Evolutionary conservation across 2,113 vertebrate genomes (phyloP).

Genomic region (Thermophis baileyi): DNA sequence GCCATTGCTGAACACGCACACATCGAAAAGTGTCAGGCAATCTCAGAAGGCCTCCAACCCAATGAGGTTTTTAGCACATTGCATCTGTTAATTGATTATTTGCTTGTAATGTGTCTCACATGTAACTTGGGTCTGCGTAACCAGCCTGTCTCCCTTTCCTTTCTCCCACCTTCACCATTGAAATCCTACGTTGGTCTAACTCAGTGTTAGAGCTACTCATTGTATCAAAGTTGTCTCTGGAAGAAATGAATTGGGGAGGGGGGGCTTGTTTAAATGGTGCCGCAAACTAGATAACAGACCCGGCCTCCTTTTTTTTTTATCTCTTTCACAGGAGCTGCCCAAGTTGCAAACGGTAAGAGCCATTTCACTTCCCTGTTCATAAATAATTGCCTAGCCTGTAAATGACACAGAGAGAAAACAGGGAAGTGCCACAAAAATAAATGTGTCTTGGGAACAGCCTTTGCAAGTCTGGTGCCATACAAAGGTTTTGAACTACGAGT

Average conservation of each 20-base stretch:
- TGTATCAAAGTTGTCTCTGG: background rate
- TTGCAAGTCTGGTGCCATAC: background rate
- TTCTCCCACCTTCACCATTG: background rate
- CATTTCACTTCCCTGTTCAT: background rate
- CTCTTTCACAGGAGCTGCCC: background rate
- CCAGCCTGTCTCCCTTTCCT: background rate
- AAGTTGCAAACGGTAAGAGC: background rate
- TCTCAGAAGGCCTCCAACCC: background rate
- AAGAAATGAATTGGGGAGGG: background rate
- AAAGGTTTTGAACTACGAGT: background rate
- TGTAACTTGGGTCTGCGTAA: background rate
- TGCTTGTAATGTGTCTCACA: background rate
- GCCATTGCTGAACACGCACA: background rate
- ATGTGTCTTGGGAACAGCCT: background rate
- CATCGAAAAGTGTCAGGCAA: background rate
- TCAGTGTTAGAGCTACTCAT: background rate
- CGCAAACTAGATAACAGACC: background rate
- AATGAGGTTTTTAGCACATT: background rate
- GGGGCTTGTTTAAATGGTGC: background rate
- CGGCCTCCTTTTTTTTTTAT: background rate
- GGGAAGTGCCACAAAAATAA: background rate
- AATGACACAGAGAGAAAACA: background rate
- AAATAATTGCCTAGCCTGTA: background rate
- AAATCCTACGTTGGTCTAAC: background rate
- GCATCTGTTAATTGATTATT: background rate